Conservation (phyloP, 64 coral and sea anemone species). For the Stichodactyla helianthus region DNA sequence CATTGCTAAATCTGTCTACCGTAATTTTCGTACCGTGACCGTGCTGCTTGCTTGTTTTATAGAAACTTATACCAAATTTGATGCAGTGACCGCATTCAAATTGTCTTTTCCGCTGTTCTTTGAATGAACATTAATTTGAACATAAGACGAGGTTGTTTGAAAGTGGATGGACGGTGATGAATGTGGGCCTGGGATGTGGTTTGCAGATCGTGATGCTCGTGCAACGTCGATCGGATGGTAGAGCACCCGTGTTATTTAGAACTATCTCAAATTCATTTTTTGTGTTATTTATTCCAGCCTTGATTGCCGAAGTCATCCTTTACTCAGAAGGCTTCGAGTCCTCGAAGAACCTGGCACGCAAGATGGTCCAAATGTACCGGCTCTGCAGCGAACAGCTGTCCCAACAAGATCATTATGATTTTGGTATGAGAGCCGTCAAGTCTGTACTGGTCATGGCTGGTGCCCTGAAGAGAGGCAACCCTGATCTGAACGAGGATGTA, state of each 20-base stretch:
- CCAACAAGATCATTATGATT: conserved; percentile 99
- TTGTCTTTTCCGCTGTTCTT: no score
- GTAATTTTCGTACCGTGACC: no score
- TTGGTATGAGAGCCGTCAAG: conserved; percentile 99
- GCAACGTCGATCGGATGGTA: not conserved
- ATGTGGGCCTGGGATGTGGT: no score
- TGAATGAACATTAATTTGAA: no score
- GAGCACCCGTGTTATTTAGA: no score
- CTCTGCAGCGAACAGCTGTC: conserved; percentile 96
- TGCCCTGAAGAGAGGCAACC: conserved; percentile 92
- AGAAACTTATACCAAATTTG: no score
- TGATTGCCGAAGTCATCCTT: conserved; percentile 96
- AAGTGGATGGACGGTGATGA: no score
- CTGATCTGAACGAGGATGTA: conserved; percentile 87
- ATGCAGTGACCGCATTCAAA: no score
- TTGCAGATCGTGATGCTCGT: no score
- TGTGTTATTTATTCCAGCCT: conserved; percentile 26
- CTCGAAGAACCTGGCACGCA: conserved; percentile 94
- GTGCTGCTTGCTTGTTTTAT: no score
- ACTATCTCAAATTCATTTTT: not conserved
- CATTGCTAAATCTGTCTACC: no score
- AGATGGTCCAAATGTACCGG: conserved; percentile 99
- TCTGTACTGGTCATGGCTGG: conserved; percentile 99
- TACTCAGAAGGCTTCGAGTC: conserved; percentile 99
- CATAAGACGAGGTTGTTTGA: no score